phyloP scores from a whole-genome alignment of 2,797 vertebrate species.

The Myoxocephalus aenaeus region DNA sequence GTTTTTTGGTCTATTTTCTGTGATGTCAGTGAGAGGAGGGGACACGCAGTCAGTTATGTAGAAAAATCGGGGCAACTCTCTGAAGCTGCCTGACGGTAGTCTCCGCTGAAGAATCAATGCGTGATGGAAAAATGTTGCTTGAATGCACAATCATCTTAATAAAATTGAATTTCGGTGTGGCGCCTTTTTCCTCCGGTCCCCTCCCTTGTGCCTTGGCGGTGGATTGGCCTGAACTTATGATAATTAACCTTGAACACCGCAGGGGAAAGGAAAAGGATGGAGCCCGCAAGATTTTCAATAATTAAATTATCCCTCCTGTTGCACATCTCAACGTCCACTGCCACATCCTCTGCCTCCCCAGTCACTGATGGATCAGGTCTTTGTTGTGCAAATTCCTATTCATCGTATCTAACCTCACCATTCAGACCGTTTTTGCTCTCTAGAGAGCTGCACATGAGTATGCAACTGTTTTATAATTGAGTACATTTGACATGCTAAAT shows the following conservation, averaged over 20 bases:
- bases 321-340: conserved; percentile 42
- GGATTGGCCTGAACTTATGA: conserved; percentile 56
- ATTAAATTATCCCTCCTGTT: conserved; percentile 67
- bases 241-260: conserved; percentile 69
- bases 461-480: conserved; percentile 25
- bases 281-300: conserved; percentile 53
- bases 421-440: conserved; percentile 27
- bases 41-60: conserved; percentile 32
- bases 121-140: conserved; percentile 68
- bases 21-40: conserved; percentile 31
- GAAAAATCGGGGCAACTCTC: conserved; percentile 50
- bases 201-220: conserved; percentile 33
- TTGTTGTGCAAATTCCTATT: conserved; percentile 55
- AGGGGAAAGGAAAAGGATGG: conserved; percentile 34
- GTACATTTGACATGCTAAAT: conserved; percentile 27
- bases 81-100: conserved; percentile 42
- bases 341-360: conserved; percentile 29
- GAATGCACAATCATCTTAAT: conserved; percentile 65
- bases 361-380: conserved; percentile 35
- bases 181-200: conserved; percentile 25
- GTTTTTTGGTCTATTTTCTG: conserved; percentile 12
- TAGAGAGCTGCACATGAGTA: conserved; percentile 21
- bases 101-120: conserved; percentile 51
- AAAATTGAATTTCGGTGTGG: conserved; percentile 50
- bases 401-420: conserved; percentile 14